Percentiles rank a stretch among this genome's conserved stretches.
These are phyloP conservation scores for Oreotrochilus melanogaster DNA, from an alignment of 2,113 vertebrate genomes.

Conservation along the genomic window DNA sequence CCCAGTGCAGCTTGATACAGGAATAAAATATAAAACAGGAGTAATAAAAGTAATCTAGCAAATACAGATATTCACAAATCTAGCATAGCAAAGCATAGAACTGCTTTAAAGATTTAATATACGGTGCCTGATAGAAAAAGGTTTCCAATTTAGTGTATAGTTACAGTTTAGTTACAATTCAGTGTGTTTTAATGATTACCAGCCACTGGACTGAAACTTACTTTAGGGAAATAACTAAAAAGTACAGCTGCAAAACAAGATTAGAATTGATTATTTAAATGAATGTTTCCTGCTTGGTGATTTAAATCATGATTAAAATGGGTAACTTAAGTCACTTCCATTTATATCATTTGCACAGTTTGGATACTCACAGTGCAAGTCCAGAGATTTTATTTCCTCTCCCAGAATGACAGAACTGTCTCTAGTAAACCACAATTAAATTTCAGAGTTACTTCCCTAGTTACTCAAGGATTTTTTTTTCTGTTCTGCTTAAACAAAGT, in stretches of 20 bases:
- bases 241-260: conserved; percentile 53
- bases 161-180: conserved; percentile 38
- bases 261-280: conserved; percentile 70
- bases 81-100: background rate
- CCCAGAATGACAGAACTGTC: background rate
- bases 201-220: conserved; percentile 30
- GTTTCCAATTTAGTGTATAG: background rate
- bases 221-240: conserved; percentile 45
- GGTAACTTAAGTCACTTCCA: conserved; percentile 37
- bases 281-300: conserved; percentile 60
- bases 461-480: background rate
- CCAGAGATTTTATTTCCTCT: background rate
- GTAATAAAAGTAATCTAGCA: background rate
- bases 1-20: background rate
- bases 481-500: background rate
- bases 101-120: background rate
- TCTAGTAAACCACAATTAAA: background rate
- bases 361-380: background rate
- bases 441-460: background rate
- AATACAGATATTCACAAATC: background rate
- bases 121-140: background rate
- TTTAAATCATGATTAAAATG: conserved; percentile 52
- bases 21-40: background rate
- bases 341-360: conserved; percentile 19
- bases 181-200: conserved; percentile 42